Evolutionary conservation across 2,888 invertebrate species (phyloP).

Genomic region (Andrena camellia): DNA sequence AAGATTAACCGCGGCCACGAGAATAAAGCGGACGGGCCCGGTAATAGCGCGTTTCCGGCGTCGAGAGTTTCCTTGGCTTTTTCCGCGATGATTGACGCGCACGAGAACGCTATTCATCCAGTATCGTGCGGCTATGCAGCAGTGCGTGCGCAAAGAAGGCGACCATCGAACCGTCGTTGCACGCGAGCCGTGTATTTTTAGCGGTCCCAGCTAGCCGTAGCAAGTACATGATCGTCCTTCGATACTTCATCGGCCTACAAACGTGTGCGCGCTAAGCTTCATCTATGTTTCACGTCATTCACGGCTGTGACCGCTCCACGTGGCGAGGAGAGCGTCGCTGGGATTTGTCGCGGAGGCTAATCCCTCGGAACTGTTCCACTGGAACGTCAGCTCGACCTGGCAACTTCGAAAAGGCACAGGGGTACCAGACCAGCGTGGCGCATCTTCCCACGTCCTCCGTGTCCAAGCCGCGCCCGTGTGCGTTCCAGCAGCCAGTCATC

Average conservation of each 20-base stretch:
- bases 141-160: constrained; percentile 25
- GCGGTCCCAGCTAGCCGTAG: neutral
- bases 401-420: neutral
- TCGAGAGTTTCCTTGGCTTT: constrained; percentile 6
- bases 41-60: constrained; percentile 35
- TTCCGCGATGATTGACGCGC: constrained; percentile 16
- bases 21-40: neutral
- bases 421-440: neutral
- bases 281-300: neutral
- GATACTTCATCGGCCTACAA: neutral
- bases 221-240: neutral
- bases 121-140: constrained; percentile 17
- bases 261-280: neutral
- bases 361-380: neutral
- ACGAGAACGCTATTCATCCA: constrained; percentile 17
- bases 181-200: constrained; percentile 39
- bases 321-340: neutral
- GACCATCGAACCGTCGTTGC: constrained; percentile 14
- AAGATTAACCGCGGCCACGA: neutral
- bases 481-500: neutral
- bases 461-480: neutral
- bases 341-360: neutral
- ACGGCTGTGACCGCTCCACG: neutral
- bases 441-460: neutral
- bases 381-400: neutral